Percentiles rank a stretch among this genome's conserved stretches.
Evolutionary conservation across 2,888 invertebrate genomes (phyloP).

Genomic region (Cryptocephalus moraei): DNA sequence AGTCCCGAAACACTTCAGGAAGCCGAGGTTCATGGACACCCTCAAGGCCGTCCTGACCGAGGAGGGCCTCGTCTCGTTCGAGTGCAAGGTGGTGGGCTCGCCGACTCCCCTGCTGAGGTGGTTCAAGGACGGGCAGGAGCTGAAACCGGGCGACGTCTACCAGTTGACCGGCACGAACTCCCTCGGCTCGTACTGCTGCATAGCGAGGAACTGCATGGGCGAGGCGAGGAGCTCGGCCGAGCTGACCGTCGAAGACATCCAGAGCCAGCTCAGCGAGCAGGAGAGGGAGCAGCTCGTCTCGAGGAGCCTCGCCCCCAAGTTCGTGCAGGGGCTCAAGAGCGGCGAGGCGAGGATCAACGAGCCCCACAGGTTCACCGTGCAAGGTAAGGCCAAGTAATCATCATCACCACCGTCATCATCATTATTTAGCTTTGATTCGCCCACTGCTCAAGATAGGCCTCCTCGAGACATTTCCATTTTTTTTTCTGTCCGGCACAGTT

Average conservation of each 20-base stretch:
- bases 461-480: no score
- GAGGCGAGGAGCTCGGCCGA: constrained; percentile 79
- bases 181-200: constrained; percentile 79
- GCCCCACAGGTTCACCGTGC: constrained; percentile 67
- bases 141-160: constrained; percentile 87
- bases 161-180: constrained; percentile 86
- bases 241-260: constrained; percentile 81
- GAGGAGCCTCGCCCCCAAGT: constrained; percentile 74
- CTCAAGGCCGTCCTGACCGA: constrained; percentile 82
- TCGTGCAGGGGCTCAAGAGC: constrained; percentile 71
- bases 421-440: no score
- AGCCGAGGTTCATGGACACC: constrained; percentile 83
- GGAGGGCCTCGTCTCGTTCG: constrained; percentile 85
- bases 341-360: constrained; percentile 76
- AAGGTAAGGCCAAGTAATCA: no score
- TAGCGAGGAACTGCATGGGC: constrained; percentile 85
- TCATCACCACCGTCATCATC: no score
- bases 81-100: constrained; percentile 87
- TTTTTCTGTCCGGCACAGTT: no score
- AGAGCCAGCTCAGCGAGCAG: constrained; percentile 79
- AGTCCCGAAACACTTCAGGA: constrained; percentile 85
- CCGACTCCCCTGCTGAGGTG: constrained; percentile 79
- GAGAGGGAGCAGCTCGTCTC: constrained; percentile 67
- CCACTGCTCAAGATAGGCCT: no score
- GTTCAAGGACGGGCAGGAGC: constrained; percentile 88